Evolutionary conservation across 2,113 vertebrate species (phyloP).

Genomic region (Anoura caudifer): DNA sequence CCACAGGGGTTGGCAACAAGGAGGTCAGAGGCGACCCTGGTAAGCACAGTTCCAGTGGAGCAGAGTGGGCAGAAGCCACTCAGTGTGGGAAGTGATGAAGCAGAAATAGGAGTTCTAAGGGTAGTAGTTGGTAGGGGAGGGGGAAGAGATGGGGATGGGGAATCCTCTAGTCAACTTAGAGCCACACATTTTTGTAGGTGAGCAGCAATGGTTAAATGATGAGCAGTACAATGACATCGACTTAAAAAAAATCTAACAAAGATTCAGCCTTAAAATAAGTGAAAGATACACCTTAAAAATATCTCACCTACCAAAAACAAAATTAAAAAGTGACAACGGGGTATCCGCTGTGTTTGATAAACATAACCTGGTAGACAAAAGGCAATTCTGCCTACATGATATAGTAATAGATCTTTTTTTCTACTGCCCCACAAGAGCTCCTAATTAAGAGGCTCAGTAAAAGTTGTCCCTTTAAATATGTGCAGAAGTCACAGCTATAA

Average conservation of each 20-base stretch:
- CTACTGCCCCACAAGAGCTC: background rate
- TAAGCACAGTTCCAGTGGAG: background rate
- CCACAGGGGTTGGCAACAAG: background rate
- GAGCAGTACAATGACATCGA: background rate
- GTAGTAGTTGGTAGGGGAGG: background rate
- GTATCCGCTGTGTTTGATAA: background rate
- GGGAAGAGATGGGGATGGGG: background rate
- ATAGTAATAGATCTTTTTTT: background rate
- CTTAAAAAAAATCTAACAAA: background rate
- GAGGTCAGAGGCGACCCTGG: background rate
- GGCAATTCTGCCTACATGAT: background rate
- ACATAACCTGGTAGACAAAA: background rate
- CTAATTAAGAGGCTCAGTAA: background rate
- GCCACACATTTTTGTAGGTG: background rate
- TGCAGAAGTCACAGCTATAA: background rate
- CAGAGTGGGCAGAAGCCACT: background rate
- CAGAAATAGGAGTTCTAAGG: background rate
- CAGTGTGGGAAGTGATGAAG: background rate
- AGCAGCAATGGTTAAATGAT: background rate
- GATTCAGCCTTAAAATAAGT: background rate
- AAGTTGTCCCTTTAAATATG: background rate
- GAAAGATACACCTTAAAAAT: background rate
- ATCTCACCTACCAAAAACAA: background rate
- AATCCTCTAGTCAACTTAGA: background rate
- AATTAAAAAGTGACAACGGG: background rate